A percentile compares a stretch with the other conserved stretches of the same genome.
Conservation (phyloP, 2,888 invertebrate genomes). For the Phrixothrix hirtus region DNA sequence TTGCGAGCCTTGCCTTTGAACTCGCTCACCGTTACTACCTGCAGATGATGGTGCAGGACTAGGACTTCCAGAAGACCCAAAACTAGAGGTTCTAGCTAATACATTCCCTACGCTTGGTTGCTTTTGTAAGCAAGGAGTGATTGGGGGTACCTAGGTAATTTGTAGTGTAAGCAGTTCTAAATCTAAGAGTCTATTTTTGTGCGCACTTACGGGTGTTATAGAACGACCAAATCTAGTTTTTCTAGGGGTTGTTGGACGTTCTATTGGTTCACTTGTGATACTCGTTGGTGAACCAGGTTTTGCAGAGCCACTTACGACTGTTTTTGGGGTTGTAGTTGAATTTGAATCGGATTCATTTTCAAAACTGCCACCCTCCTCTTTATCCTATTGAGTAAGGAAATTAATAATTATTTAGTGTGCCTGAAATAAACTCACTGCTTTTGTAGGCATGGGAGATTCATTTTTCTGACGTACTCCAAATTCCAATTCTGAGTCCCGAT, state of each 20-base stretch:
- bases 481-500: slow-evolving; percentile 70
- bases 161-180: slow-evolving; percentile 29
- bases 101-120: slow-evolving; percentile 66
- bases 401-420: neutral
- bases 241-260: slow-evolving; percentile 62
- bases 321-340: slow-evolving; percentile 73
- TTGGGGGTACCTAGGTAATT: slow-evolving; percentile 57
- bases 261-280: slow-evolving; percentile 59
- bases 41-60: slow-evolving; percentile 50
- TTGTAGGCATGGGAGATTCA: slow-evolving; percentile 42
- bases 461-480: slow-evolving; percentile 57
- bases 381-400: slow-evolving; percentile 46
- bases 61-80: slow-evolving; percentile 58
- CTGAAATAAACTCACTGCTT: slow-evolving; percentile 22
- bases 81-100: slow-evolving; percentile 67
- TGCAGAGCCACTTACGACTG: slow-evolving; percentile 64
- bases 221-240: slow-evolving; percentile 57
- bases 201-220: slow-evolving; percentile 57
- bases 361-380: slow-evolving; percentile 65
- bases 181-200: slow-evolving; percentile 8
- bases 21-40: slow-evolving; percentile 42
- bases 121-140: slow-evolving; percentile 60
- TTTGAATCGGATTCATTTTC: slow-evolving; percentile 79
- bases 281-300: slow-evolving; percentile 60
- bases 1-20: slow-evolving; percentile 78